Evolutionary conservation across 2,113 vertebrate genomes (phyloP).

Genomic region (Myanophis thanlyinensis): DNA sequence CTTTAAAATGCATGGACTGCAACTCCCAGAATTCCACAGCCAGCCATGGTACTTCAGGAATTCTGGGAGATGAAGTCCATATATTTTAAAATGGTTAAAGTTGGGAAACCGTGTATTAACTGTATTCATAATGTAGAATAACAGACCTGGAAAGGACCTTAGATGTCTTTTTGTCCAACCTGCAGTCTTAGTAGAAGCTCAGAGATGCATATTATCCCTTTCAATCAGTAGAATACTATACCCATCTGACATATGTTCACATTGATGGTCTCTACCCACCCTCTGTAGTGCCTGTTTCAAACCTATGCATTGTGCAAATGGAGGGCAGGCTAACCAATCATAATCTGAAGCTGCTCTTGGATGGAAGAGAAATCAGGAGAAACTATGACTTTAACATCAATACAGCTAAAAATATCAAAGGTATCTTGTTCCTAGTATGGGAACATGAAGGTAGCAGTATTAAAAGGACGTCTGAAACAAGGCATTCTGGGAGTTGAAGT

Average conservation of each 20-base stretch:
- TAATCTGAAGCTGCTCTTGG: background rate
- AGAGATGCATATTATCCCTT: background rate
- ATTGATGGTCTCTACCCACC: background rate
- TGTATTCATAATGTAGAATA: background rate
- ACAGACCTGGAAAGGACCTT: background rate
- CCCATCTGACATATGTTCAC: background rate
- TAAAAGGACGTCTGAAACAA: background rate
- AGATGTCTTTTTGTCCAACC: background rate
- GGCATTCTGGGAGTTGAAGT: background rate
- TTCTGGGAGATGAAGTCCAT: background rate
- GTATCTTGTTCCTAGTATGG: background rate
- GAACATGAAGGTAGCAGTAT: background rate
- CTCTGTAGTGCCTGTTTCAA: background rate
- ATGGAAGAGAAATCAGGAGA: background rate
- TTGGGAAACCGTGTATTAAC: background rate
- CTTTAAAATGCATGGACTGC: too few species aligned
- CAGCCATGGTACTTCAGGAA: background rate
- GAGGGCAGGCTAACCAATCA: background rate
- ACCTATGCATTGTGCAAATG: background rate
- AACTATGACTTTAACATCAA: background rate
- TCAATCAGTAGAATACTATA: background rate
- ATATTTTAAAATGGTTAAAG: background rate
- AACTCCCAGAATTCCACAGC: too few species aligned
- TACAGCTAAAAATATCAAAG: background rate
- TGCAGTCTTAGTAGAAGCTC: background rate